Evolutionary conservation across 2,888 invertebrate genomes (phyloP), one percentile per base, ranked within the genome.

Genomic region (Lagria hirta): DNA sequence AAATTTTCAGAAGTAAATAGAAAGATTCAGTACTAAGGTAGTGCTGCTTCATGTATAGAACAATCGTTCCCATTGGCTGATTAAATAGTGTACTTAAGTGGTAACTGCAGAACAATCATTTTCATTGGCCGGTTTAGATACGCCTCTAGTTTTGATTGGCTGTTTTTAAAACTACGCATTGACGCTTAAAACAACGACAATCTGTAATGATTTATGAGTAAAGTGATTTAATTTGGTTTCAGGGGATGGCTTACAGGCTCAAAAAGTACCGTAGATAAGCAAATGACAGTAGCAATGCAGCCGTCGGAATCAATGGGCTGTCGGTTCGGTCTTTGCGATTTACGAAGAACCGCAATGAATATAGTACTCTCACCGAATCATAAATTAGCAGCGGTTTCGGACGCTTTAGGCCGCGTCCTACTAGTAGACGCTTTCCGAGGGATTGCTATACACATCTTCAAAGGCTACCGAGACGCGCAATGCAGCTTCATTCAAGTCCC

Each of bases 401-500:
- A 98, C 71, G 83, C 82, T 55, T 80, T 91, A 61, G 96, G 96
- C 14, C 80, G 98, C 42, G 88, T 98, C 0, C 80, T 88, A 24
- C 75, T 99, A 8, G 72, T 98, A 17, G 95, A 98, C 71, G 82
- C 89, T 7, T 78, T 78, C 29, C 80, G 80, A 52, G 92, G 94
- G 1, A 78, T 87, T 35, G 82, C 88, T 13, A 73, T 95, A 21
- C 78, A 92, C 34, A 83, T 96, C 64, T 94, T 95, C 80, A 97
- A 97, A 75, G 97, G 98, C 2, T 98, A 94, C 69, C 78, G 97
- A 33, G 93, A 97, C 66, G 96, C 97, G 0, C 90, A 97, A 66
- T 91, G 94, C 67, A 92, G 90, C 2, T 98, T 96, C 81, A 75
- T 97, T 23, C 88, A 91, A 71, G 87, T 90, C 1, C 75, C 78